A percentile compares a stretch with the other conserved stretches of the same genome.
Conservation (phyloP, 2,797 vertebrate species). For the Parotocinclus haroldoi region DNA sequence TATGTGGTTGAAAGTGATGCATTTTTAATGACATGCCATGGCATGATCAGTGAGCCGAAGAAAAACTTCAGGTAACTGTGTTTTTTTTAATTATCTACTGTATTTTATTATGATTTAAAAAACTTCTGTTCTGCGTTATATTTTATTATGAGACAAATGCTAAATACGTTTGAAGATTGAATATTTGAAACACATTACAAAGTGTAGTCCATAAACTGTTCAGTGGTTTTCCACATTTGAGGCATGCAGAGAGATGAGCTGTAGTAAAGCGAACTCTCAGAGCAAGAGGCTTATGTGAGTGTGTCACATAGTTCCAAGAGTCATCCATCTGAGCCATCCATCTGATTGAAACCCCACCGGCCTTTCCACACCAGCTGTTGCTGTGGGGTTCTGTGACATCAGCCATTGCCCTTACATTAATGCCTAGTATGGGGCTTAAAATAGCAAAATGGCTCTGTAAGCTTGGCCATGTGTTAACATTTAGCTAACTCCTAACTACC, state of each 20-base stretch:
- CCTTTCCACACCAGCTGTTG: conserved; percentile 25
- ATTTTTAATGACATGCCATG: too few relatives aligned
- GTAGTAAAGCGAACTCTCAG: conserved; percentile 22
- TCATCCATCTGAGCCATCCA: conserved; percentile 17
- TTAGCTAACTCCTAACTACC: not conserved
- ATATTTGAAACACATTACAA: conserved; percentile 3
- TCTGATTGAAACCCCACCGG: conserved; percentile 40
- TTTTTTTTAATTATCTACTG: too few relatives aligned
- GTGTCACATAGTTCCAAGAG: conserved; percentile 13
- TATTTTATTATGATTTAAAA: too few relatives aligned
- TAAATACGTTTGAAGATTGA: too few relatives aligned
- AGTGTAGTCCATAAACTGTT: conserved; percentile 13
- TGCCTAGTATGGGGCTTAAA: conserved; percentile 50
- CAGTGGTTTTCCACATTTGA: not conserved
- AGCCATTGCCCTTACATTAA: conserved; percentile 42
- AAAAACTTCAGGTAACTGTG: too few relatives aligned
- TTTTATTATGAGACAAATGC: too few relatives aligned
- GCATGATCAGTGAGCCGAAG: too few relatives aligned
- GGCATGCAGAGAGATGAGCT: conserved; percentile 5
- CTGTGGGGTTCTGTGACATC: conserved; percentile 45
- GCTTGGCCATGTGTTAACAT: conserved; percentile 35
- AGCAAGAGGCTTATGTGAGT: conserved; percentile 16
- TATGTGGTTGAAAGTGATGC: too few relatives aligned
- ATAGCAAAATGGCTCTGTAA: conserved; percentile 47
- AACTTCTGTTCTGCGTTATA: too few relatives aligned